Percentiles rank a stretch among this genome's conserved stretches.
Evolutionary conservation across 2,888 invertebrate genomes (phyloP).

Genomic region (Sericinus montela): DNA sequence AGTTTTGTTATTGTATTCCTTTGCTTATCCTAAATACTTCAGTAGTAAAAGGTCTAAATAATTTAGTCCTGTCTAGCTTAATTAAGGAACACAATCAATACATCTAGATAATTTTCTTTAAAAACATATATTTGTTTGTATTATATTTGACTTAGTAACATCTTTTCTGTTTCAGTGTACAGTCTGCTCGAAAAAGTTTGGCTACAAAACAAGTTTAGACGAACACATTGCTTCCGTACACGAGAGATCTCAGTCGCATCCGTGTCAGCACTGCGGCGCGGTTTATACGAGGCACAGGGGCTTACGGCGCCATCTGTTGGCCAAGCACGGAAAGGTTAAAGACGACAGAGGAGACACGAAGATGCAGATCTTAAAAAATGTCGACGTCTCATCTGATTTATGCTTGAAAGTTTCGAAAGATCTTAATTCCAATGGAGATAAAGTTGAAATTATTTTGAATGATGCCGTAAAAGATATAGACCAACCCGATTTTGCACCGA

Average conservation of each 20-base stretch:
- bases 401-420: not conserved
- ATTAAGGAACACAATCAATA: too few species aligned
- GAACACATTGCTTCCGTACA: slow-evolving; percentile 59
- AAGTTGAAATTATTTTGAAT: not conserved
- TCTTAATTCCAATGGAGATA: not conserved
- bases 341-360: not conserved
- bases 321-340: slow-evolving; percentile 41
- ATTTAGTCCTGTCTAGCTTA: too few species aligned
- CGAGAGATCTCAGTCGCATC: slow-evolving; percentile 42
- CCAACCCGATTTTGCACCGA: not conserved
- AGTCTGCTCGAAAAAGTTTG: slow-evolving; percentile 61
- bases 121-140: too few species aligned
- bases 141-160: too few species aligned
- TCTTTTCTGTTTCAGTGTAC: slow-evolving; percentile 48
- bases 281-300: slow-evolving; percentile 50
- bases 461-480: not conserved
- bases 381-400: not conserved
- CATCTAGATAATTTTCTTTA: too few species aligned
- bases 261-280: slow-evolving; percentile 52
- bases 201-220: slow-evolving; percentile 59
- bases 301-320: slow-evolving; percentile 47
- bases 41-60: too few species aligned
- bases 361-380: not conserved
- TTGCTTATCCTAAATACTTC: too few species aligned
- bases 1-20: too few species aligned